A percentile compares a stretch with the other conserved stretches of the same genome.
These are phyloP conservation scores for Agrypnus murinus DNA, from an alignment of 2,888 invertebrate species.

Conservation along the genomic window DNA sequence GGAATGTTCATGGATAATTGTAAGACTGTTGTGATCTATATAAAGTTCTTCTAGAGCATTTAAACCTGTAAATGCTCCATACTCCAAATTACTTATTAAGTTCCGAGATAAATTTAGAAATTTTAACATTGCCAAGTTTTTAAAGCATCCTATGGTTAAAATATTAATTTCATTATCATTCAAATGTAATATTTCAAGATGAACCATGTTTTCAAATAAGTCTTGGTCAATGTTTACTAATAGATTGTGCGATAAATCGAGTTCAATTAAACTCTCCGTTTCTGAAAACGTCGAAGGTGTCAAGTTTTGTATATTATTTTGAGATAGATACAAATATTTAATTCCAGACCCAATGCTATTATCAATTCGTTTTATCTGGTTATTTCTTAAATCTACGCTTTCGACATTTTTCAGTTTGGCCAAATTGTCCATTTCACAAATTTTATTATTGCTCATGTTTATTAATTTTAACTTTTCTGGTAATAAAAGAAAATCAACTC, in stretches of 20 bases:
- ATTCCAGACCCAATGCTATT: not conserved
- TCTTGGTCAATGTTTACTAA: not conserved
- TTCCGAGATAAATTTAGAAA: constrained; percentile 13
- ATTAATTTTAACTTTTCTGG: not conserved
- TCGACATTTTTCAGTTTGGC: constrained; percentile 1
- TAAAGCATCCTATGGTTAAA: constrained; percentile 8
- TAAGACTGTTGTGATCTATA: constrained; percentile 8
- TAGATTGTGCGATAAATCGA: constrained; percentile 12
- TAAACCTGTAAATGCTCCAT: constrained; percentile 9
- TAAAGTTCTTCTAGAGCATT: not conserved
- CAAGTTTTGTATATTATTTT: constrained; percentile 1
- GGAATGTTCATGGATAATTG: constrained; percentile 21
- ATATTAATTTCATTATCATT: constrained; percentile 1
- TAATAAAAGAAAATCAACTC: not conserved
- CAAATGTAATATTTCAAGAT: constrained; percentile 3
- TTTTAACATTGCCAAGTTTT: not conserved
- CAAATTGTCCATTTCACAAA: constrained; percentile 5
- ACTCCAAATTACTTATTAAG: constrained; percentile 13
- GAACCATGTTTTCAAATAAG: not conserved
- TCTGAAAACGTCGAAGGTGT: not conserved
- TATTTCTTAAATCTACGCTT: not conserved
- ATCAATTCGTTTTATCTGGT: not conserved
- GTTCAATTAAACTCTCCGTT: not conserved
- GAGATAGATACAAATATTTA: not conserved
- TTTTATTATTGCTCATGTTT: constrained; percentile 16